phyloP scores from a whole-genome alignment of 1,140 invertebrate species.

The Charaxes varanes region DNA sequence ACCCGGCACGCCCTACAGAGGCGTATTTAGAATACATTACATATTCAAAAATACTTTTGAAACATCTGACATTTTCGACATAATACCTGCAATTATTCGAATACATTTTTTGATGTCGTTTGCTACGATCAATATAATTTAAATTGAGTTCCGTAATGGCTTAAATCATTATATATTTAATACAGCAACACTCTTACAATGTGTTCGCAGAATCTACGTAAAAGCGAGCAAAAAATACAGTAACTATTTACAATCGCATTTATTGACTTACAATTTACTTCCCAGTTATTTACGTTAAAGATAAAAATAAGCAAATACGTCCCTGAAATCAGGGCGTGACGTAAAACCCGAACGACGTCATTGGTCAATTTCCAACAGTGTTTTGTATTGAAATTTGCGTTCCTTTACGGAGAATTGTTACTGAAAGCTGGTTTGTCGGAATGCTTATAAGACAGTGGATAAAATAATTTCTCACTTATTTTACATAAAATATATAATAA shows the following conservation, averaged over 20 bases:
- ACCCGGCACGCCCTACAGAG: constrained; percentile 43
- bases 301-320: constrained; percentile 60
- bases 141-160: too few relatives aligned
- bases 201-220: neutral
- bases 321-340: constrained; percentile 67
- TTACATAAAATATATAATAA: too few relatives aligned
- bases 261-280: constrained; percentile 37
- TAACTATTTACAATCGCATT: constrained; percentile 28
- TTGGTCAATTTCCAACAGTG: constrained; percentile 40
- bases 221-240: constrained; percentile 19
- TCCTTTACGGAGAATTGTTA: constrained; percentile 30
- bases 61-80: too few relatives aligned
- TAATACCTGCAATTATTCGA: too few relatives aligned
- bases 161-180: too few relatives aligned
- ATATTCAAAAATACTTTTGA: too few relatives aligned
- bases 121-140: too few relatives aligned
- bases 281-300: constrained; percentile 42
- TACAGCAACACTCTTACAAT: too few relatives aligned
- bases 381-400: constrained; percentile 34
- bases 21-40: constrained; percentile 31
- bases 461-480: too few relatives aligned
- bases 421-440: too few relatives aligned
- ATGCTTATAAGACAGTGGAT: too few relatives aligned
- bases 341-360: constrained; percentile 56
- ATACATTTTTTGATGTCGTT: too few relatives aligned